Base-by-base conservation (phyloP, 2,113 vertebrate genomes). In the Telmatochromis sp. region DNA sequence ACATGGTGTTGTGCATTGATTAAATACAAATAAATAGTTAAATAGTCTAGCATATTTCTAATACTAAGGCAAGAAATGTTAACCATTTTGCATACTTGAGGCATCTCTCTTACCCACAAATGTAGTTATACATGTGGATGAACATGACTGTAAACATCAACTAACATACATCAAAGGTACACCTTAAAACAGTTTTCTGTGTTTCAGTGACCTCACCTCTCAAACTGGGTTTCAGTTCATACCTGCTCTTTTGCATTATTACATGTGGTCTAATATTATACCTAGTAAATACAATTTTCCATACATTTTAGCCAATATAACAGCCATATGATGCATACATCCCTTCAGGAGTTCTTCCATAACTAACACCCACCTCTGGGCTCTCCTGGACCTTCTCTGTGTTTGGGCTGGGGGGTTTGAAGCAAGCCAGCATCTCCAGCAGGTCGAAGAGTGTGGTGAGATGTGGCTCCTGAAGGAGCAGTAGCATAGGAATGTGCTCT, bases 401-500 rank as follows among this genome's bases (percentile, higher is more conserved):
- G 92, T 97, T 96, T 73, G 97, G 97, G 86, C 97, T 97, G 57
- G 99, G 98, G 5, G 98, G 98, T 85, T 99, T 99, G 94, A 99
- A 99, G 93, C 98, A 99, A 60, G 99, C 98, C 85, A 99, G 96
- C 99, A 99, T 99, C 95, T 99, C 99, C 86, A 99, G 94, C 91
- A 99, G 95, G 94, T 99, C 99, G 86, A 99, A 99, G 12, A 99
- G 97, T 3, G 98, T 98, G 89, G 98, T 99, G 91, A 99, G 97
- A 92, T 99, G 99, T 6, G 98, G 99, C 91, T 99, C 99, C 96
- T 99, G 98, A 70, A 99, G 97, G 28, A 99, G 98, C 88, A 99
- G 93, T 87, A 99, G 97, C 99, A 99, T 99, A 35, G 99, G 98
- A 96, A 99, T 99, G 95, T 99, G 99, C 92, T 99, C 98, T 94